These are phyloP conservation scores for Hydrozoanthus gracilis DNA, from an alignment of 92 coral and sea anemone genomes.

Conservation along the genomic window DNA sequence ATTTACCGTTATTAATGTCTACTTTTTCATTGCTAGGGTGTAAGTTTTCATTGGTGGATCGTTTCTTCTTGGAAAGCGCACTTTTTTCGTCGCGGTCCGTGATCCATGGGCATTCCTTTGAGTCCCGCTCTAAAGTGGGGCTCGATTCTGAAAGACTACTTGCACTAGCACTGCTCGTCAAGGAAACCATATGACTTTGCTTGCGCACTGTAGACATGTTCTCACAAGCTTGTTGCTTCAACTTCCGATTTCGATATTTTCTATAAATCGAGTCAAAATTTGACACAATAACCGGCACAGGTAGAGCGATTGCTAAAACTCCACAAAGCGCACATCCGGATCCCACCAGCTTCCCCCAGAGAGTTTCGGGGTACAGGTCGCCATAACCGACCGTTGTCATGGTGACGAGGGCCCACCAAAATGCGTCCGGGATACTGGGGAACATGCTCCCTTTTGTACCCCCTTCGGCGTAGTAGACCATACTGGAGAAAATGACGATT, in stretches of 20 bases:
- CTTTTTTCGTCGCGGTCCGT: conserved; percentile 30
- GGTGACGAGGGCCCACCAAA: conserved; percentile 99
- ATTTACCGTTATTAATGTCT: neutral
- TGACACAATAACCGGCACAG: conserved; percentile 97
- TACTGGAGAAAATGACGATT: conserved; percentile 96
- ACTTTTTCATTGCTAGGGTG: conserved; percentile 4
- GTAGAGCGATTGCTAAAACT: conserved; percentile 92
- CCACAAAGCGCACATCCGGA: conserved; percentile 94
- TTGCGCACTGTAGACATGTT: conserved; percentile 48
- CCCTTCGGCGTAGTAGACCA: conserved; percentile 95
- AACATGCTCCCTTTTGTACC: conserved; percentile 78
- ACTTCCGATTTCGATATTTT: conserved; percentile 81
- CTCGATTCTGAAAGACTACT: conserved; percentile 43
- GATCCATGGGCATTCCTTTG: neutral
- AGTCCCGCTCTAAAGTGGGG: conserved; percentile 37
- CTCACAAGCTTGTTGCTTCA: conserved; percentile 70
- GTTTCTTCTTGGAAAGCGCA: conserved; percentile 9
- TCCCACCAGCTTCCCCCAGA: conserved; percentile 95
- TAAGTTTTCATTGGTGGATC: neutral
- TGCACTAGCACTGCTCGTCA: conserved; percentile 11
- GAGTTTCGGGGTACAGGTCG: conserved; percentile 90
- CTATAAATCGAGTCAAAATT: conserved; percentile 93
- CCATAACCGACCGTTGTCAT: conserved; percentile 99
- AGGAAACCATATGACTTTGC: conserved; percentile 42
- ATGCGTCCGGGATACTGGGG: conserved; percentile 92